Conservation (phyloP, 2,797 vertebrate genomes). For the Syngnathus acus region DNA sequence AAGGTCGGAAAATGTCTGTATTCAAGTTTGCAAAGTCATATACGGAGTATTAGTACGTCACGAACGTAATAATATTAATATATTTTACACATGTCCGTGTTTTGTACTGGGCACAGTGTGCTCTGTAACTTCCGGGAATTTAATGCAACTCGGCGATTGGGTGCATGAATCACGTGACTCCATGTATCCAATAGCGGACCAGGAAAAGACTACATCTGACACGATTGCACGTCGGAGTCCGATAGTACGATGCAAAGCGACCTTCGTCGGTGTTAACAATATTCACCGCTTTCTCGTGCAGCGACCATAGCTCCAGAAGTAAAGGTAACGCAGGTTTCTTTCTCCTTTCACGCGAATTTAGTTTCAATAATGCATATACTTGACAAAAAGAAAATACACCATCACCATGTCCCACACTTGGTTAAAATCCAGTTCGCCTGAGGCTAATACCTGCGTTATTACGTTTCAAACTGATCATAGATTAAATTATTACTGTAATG, state of each 20-base stretch:
- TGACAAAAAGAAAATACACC: not conserved
- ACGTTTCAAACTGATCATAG: not conserved
- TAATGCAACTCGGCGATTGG: not conserved
- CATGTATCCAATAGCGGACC: not conserved
- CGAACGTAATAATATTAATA: too few relatives aligned
- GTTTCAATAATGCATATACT: not conserved
- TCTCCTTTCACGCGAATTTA: not conserved
- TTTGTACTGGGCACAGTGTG: not conserved
- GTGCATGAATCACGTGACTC: not conserved
- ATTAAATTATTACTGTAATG: too few relatives aligned
- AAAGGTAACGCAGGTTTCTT: not conserved
- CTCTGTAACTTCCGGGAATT: not conserved
- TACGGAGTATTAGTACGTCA: too few relatives aligned
- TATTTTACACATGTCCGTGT: too few relatives aligned
- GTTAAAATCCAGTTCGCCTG: conserved; percentile 1
- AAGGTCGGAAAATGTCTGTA: too few relatives aligned
- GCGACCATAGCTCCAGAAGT: not conserved
- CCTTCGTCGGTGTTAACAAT: not conserved
- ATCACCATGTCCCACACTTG: not conserved
- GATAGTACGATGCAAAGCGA: not conserved
- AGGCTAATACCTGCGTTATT: not conserved
- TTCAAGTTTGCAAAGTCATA: too few relatives aligned
- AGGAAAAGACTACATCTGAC: not conserved
- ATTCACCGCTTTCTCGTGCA: not conserved
- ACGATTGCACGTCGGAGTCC: not conserved